Base-by-base conservation (phyloP, 2,113 vertebrate genomes). In the Pampusana beccarii region DNA sequence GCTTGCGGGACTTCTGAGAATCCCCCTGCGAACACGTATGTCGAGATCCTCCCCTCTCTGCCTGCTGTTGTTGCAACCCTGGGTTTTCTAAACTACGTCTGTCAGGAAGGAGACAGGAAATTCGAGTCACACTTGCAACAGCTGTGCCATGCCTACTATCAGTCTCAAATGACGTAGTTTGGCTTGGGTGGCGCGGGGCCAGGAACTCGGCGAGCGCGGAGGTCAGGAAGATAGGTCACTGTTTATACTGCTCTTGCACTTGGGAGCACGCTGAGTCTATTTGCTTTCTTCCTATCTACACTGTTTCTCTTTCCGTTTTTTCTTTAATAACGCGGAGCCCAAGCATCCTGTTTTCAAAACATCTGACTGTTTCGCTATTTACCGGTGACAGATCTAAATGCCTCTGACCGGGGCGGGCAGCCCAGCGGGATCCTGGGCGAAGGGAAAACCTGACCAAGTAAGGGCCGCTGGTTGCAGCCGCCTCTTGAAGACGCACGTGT, bases 71-170 rank as follows among this genome's bases (percentile, higher is more conserved):
- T 96, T 98, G 98, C 97, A 98, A 98, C 98, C 98, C 98, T 98
- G 99, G 98, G 96, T 96, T 99, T 98, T 98, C 98, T 95, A 96
- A 97, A 96, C 97, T 96, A 97, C 91, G 90, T 98, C 97, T 97
- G 98, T 98, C 98, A 99, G 99, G 99, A 99, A 99, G 98, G 98
- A 99, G 99, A 99, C 99, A 99, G 99, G 99, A 99, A 99, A 98
- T 98, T 98, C 98, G 98, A 98, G 98, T 99, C 99, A 98, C 98
- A 98, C 98, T 98, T 96, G 95, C 95, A 97, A 98, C 98, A 98
- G 98, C 98, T 98, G 98, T 69, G 89, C 98, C 97, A 95, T 97
- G 97, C 97, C 98, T 96, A 97, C 98, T 97, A 97, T 98, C 98
- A 97, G 98, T 97, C 97, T 95, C 93, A 77, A 97, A 85, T 98